Evolutionary conservation across 2,113 vertebrate species (phyloP), one percentile per base, ranked within the genome.

Genomic region (Alectura lathami): DNA sequence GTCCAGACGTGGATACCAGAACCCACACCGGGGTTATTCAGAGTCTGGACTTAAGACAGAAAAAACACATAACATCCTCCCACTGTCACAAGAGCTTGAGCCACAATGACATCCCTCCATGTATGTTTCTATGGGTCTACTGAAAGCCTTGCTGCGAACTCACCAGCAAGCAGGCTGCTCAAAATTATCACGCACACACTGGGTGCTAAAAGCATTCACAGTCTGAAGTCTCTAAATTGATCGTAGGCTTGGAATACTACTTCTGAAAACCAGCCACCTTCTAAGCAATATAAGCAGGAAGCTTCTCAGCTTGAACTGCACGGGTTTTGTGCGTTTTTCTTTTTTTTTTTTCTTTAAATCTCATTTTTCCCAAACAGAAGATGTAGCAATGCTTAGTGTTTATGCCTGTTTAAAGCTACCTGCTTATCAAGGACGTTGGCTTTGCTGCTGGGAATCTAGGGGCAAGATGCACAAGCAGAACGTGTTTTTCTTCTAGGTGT

Each of bases 81-180:
- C 21, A 72, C 47, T 54, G 22, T 50, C 34, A 16, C 21, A 9
- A 12, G 42, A 59, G 4, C 17, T 54, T 1, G 2, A 38, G 40
- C 15, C 74, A 53, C 2, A 4, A 8, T 4, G 4, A 32, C 1
- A 0, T 29, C 4, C 30, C 32, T 50, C 68, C 6, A 2, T 5
- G 7, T 10, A 36, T 0, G 11, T 29, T 5, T 63, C 36, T 17
- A 4, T 63, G 6, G 16, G 34, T 34, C 1, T 0, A 21, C 59
- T 50, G 34, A 70, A 78, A 56, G 27, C 7, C 50, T 64, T 70
- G n/a, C 20, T 50, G 26, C 51, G 11, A 42, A 30, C 30, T 84
- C 70, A 42, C 15, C 43, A 74, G 50, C 50, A 68, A 74, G 18
- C 4, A 57, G 13, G 18, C 29, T 86, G 7, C 45, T 68, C 50